Conservation (phyloP, 1,140 invertebrate genomes). For the Lepidostoma basale region DNA sequence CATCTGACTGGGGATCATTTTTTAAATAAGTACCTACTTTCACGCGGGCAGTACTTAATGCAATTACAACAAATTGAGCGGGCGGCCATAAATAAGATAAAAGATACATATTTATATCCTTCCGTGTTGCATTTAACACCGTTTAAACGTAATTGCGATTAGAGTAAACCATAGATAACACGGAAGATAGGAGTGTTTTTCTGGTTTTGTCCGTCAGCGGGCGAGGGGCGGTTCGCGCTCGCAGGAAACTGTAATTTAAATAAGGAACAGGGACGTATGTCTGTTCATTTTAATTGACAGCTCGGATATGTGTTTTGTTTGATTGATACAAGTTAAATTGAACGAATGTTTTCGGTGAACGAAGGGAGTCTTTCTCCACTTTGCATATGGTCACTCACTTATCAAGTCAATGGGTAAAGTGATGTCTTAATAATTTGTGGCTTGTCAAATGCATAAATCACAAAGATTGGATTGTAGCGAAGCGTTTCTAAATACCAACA, state of each 20-base stretch:
- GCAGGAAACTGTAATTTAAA: conserved; percentile 36
- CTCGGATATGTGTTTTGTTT: conserved; percentile 22
- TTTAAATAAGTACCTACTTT: conserved; percentile 26
- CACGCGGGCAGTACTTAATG: conserved; percentile 13
- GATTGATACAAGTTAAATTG: conserved; percentile 35
- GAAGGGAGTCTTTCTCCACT: conserved; percentile 17
- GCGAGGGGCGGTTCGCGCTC: conserved; percentile 4
- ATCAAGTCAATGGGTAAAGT: neutral
- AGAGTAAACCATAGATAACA: conserved; percentile 10
- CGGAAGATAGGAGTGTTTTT: conserved; percentile 20
- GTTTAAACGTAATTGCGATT: conserved; percentile 26
- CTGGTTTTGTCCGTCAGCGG: conserved; percentile 29
- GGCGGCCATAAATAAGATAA: conserved; percentile 4
- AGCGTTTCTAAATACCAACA: no score
- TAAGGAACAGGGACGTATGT: conserved; percentile 29
- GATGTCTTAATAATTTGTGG: conserved; percentile 4
- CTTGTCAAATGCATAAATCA: no score
- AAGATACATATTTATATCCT: conserved; percentile 25
- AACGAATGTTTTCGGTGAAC: conserved; percentile 14
- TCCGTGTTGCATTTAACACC: conserved; percentile 10
- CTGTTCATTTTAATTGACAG: conserved; percentile 33
- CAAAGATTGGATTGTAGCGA: no score
- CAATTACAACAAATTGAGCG: conserved; percentile 16
- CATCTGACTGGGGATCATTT: conserved; percentile 25
- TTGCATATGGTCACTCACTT: conserved; percentile 21